Evolutionary conservation across 1,140 invertebrate genomes (phyloP).

Genomic region (Eupeodes corollae): DNA sequence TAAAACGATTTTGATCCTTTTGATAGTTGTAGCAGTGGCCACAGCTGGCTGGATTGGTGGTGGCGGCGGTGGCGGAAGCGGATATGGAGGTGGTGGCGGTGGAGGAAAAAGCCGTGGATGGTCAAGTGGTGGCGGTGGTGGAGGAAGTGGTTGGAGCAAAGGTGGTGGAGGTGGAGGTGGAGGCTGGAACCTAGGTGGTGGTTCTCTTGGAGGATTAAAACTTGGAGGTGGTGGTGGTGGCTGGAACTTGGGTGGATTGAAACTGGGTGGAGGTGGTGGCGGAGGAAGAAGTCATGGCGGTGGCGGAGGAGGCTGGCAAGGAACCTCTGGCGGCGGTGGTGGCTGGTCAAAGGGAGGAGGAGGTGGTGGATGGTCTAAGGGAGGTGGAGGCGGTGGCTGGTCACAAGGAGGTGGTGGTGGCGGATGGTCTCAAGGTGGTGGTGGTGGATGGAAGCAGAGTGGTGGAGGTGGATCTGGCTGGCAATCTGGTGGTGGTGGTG

Average conservation of each 20-base stretch:
- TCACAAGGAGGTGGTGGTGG: neutral
- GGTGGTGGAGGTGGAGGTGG: neutral
- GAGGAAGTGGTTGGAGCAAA: neutral
- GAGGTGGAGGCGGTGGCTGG: neutral
- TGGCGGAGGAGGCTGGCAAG: neutral
- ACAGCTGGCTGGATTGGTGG: too few relatives aligned
- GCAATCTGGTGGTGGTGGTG: neutral
- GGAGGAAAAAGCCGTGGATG: too few relatives aligned
- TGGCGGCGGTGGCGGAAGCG: too few relatives aligned
- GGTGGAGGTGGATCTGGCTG: neutral
- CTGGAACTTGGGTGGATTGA: neutral
- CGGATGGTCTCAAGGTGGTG: neutral
- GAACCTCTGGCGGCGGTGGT: neutral
- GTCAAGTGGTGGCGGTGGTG: too few relatives aligned
- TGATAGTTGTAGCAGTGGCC: too few relatives aligned
- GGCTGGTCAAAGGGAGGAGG: neutral
- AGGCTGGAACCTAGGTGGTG: neutral
- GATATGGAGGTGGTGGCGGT: too few relatives aligned
- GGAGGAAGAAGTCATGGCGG: neutral
- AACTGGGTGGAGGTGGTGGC: neutral
- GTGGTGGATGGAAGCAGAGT: neutral
- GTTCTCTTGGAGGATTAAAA: neutral
- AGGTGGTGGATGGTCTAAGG: neutral
- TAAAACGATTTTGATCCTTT: too few relatives aligned
- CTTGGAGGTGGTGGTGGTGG: neutral